Evolutionary conservation across 2,797 vertebrate species (phyloP), one percentile per base, ranked within the genome.

Genomic region (Pipistrellus nathusii): DNA sequence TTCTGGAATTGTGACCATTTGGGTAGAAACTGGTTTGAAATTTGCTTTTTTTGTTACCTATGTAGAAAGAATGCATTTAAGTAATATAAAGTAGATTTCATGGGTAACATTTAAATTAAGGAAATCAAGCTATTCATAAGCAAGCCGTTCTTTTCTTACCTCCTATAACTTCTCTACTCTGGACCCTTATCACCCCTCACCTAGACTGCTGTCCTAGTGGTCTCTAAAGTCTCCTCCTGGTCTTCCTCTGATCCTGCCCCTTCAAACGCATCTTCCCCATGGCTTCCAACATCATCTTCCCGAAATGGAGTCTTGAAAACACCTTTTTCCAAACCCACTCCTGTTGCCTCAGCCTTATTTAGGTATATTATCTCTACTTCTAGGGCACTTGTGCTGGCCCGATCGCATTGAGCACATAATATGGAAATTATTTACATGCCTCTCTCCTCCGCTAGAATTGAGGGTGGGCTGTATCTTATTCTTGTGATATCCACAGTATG

Each of bases 1-100:
- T 91, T 82, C 93, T 83, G 20, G 20, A 78, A 82, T 76, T 85
- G 13, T 55, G 64, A 23, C 91, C 48, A 68, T 88, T 91, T 94
- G 72, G 17, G 14, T 95, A 90, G 80, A 53, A 38, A 48, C 8
- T 89, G 7, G n/a, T 82, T 85, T 93, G 62, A 93, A 94, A 91
- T 88, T 92, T 86, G 23, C 85, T 41, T 73, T 85, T 78, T 82
- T 64, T 84, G n/a, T 92, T 93, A 66, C 71, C n/a, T 73, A 5
- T 41, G 4, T 85, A 59, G 72, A 90, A 73, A 87, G 17, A 85
- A 32, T 77, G 55, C 15, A 55, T 88, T 23, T 46, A 91, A 89
- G 23, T 77, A 82, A 44, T 55, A 86, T 68, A 68, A 90, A 85
- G 7, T 73, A 25, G 62, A 89, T 88, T 93, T 95, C 55, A 83